Evolutionary conservation across 1,140 invertebrate species (phyloP).

Genomic region (Drosophila lacteicornis): DNA sequence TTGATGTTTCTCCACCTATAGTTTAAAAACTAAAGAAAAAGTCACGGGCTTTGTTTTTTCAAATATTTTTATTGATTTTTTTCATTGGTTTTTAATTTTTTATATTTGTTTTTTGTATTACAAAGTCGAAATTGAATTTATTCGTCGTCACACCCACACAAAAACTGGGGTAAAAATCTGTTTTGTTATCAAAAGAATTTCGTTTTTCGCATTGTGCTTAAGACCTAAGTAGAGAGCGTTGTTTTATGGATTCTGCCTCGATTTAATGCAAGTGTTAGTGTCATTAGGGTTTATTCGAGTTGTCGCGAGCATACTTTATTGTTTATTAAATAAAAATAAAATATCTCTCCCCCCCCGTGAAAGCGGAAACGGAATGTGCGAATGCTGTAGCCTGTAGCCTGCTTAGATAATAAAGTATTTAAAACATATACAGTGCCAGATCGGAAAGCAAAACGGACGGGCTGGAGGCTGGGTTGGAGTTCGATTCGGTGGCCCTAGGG

Average conservation of each 20-base stretch:
- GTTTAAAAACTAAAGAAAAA: neutral
- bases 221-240: slow-evolving; percentile 48
- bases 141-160: slow-evolving; percentile 54
- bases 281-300: slow-evolving; percentile 26
- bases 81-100: slow-evolving; percentile 1
- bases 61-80: slow-evolving; percentile 58
- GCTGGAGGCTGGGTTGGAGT: slow-evolving; percentile 16
- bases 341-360: slow-evolving; percentile 44
- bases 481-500: slow-evolving; percentile 21
- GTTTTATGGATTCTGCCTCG: slow-evolving; percentile 45
- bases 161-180: slow-evolving; percentile 54
- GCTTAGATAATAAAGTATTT: slow-evolving; percentile 51
- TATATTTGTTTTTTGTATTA: slow-evolving; percentile 55
- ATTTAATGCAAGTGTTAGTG: slow-evolving; percentile 24
- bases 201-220: slow-evolving; percentile 59
- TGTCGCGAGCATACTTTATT: slow-evolving; percentile 73
- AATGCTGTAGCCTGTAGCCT: slow-evolving; percentile 42
- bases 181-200: slow-evolving; percentile 61
- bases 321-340: slow-evolving; percentile 80
- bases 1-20: too few species aligned
- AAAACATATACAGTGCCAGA: slow-evolving; percentile 69
- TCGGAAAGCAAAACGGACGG: slow-evolving; percentile 53
- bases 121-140: slow-evolving; percentile 66
- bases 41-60: slow-evolving; percentile 43
- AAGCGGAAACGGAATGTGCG: slow-evolving; percentile 44